Percentiles rank a stretch among this genome's conserved stretches.
Conservation (phyloP, 2,888 invertebrate species). For the Parascotia fuliginaria region DNA sequence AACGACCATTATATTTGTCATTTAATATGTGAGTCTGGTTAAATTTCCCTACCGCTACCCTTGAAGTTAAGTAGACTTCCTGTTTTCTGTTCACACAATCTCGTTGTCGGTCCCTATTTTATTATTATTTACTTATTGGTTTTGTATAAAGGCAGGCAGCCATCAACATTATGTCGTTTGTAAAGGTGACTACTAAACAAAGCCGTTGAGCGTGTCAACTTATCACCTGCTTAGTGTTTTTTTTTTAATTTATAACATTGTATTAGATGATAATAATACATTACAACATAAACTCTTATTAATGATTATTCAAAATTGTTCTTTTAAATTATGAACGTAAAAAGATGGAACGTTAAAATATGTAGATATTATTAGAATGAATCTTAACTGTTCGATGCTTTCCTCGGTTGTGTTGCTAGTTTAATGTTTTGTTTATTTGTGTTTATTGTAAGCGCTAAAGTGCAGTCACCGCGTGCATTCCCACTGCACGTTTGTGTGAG, state of each 20-base stretch:
- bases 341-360: slow-evolving; percentile 22
- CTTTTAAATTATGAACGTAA: slow-evolving; percentile 17
- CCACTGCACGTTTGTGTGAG: slow-evolving; percentile 70
- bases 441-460: slow-evolving; percentile 84
- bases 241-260: slow-evolving; percentile 37
- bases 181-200: slow-evolving; percentile 83
- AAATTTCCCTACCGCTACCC: slow-evolving; percentile 55
- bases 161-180: slow-evolving; percentile 82
- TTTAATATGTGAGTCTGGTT: slow-evolving; percentile 20
- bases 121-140: slow-evolving; percentile 83
- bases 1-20: slow-evolving; percentile 19
- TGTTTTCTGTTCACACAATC: slow-evolving; percentile 78
- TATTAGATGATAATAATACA: slow-evolving; percentile 39
- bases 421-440: slow-evolving; percentile 84
- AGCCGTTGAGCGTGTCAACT: slow-evolving; percentile 75
- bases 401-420: slow-evolving; percentile 67
- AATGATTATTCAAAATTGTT: slow-evolving; percentile 17
- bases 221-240: slow-evolving; percentile 75
- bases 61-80: slow-evolving; percentile 74
- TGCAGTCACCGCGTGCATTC: slow-evolving; percentile 86
- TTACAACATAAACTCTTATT: slow-evolving; percentile 23
- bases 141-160: slow-evolving; percentile 77
- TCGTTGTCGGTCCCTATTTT: slow-evolving; percentile 71
- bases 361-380: slow-evolving; percentile 39
- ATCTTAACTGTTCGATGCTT: slow-evolving; percentile 63